Conservation (phyloP, 1,140 invertebrate species). For the Drosophila nasuta region DNA sequence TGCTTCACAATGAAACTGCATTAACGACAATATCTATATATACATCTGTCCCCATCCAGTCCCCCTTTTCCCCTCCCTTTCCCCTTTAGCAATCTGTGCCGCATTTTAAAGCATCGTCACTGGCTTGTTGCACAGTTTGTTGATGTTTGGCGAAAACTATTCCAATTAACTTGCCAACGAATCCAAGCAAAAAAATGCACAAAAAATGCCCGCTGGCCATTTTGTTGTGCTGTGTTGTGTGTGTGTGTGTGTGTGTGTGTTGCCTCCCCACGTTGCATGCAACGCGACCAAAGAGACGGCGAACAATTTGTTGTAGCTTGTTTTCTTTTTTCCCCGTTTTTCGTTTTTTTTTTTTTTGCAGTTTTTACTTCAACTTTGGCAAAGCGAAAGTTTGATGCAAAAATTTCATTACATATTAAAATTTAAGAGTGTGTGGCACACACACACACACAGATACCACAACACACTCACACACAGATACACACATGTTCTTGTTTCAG, state of each 20-base stretch:
- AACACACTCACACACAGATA: conserved; percentile 16
- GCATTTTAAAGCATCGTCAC: neutral
- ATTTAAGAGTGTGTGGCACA: conserved; percentile 16
- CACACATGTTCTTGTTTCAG: neutral
- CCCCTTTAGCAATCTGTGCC: neutral
- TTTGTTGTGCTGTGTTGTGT: conserved; percentile 51
- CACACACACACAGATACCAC: conserved; percentile 2
- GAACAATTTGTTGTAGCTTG: conserved; percentile 23
- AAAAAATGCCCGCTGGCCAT: conserved; percentile 64
- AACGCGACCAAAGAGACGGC: conserved; percentile 26
- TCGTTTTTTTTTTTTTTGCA: neutral
- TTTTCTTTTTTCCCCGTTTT: neutral
- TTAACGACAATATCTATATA: conserved; percentile 10
- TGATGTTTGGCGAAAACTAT: conserved; percentile 74
- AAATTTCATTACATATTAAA: conserved; percentile 73
- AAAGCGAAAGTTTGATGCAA: conserved; percentile 70
- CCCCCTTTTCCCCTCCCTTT: no score
- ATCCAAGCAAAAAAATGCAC: conserved; percentile 44
- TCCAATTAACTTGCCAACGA: conserved; percentile 70
- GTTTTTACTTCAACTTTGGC: conserved; percentile 36
- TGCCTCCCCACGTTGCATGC: conserved; percentile 26
- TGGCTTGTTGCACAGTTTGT: conserved; percentile 28
- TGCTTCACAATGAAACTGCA: neutral
- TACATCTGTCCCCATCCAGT: no score
- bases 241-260: conserved; percentile 14